Conservation (phyloP, 1,140 invertebrate species). For the Armadillidium nasatum region DNA sequence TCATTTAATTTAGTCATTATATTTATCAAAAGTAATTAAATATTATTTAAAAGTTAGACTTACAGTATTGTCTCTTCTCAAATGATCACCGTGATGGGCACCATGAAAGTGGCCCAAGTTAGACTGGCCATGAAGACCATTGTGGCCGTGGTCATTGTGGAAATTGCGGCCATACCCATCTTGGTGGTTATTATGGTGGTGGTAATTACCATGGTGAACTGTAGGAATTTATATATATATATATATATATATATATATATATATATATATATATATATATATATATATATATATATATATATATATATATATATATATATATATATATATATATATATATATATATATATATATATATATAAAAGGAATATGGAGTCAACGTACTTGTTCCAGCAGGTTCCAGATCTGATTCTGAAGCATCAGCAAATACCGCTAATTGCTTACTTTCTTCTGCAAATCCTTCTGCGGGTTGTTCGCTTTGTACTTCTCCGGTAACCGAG, state of each 20-base stretch:
- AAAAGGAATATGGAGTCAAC: not conserved
- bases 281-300: not conserved
- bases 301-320: not conserved
- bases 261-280: conserved; percentile 15
- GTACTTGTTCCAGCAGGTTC: not conserved
- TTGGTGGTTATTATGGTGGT: not conserved
- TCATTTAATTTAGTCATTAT: no score
- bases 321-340: not conserved
- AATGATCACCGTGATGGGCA: not conserved
- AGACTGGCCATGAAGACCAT: not conserved
- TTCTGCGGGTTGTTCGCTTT: no score
- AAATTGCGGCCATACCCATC: not conserved
- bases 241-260: conserved; percentile 15
- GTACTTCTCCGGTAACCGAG: no score
- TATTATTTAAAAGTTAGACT: not conserved
- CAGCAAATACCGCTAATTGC: not conserved
- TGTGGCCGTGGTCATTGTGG: not conserved
- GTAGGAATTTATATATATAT: not conserved
- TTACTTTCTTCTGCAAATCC: no score
- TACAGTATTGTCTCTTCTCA: not conserved
- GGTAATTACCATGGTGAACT: not conserved
- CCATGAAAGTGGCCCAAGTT: not conserved
- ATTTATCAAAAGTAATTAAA: no score
- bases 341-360: not conserved
- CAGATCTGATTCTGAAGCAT: not conserved